phyloP scores from a whole-genome alignment of 2,888 invertebrate species.

The Therioaphis trifolii region DNA sequence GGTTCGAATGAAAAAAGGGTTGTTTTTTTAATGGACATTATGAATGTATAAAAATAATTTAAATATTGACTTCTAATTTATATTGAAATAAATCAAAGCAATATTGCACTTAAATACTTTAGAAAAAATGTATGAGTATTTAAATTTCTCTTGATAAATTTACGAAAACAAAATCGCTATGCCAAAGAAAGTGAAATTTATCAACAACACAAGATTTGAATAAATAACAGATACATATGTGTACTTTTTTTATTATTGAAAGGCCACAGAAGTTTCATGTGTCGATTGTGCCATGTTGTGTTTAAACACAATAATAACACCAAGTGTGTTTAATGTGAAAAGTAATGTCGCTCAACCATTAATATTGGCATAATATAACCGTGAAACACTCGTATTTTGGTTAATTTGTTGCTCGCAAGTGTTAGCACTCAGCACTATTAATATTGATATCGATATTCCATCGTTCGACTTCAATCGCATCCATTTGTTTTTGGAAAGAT shows the following conservation, averaged over 20 bases:
- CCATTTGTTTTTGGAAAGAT: too few species aligned
- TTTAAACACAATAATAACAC: constrained; percentile 21
- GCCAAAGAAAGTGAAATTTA: not conserved
- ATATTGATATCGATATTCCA: not conserved
- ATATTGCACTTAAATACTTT: too few species aligned
- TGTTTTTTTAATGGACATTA: too few species aligned
- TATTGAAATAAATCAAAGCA: too few species aligned
- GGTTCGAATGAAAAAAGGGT: too few species aligned
- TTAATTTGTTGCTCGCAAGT: not conserved
- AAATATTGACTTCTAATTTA: too few species aligned
- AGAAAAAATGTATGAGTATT: too few species aligned
- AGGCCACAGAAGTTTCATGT: constrained; percentile 8
- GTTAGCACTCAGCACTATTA: not conserved
- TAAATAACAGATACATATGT: not conserved
- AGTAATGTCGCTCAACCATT: not conserved
- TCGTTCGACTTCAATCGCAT: not conserved
- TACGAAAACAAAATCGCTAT: not conserved
- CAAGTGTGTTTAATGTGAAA: constrained; percentile 37
- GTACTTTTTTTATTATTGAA: not conserved
- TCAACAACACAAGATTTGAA: not conserved
- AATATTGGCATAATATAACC: not conserved
- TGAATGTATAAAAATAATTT: too few species aligned
- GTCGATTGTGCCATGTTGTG: not conserved
- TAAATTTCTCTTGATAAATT: too few species aligned
- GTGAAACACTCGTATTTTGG: constrained; percentile 6